Conservation (phyloP, 1,140 invertebrate species). For the Hylaeus volcanicus region DNA sequence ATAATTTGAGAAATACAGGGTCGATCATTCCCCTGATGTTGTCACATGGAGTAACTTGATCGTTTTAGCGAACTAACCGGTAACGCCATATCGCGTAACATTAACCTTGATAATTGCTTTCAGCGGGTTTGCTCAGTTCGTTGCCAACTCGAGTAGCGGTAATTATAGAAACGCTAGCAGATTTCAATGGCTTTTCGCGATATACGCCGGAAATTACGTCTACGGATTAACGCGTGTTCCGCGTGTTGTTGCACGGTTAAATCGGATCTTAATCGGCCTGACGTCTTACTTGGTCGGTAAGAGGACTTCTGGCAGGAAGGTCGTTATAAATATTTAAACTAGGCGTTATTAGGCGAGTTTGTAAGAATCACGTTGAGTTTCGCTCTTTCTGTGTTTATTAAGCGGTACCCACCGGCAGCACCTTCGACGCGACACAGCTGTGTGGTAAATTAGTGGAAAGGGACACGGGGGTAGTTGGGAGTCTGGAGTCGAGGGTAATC, state of each 20-base stretch:
- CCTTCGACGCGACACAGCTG: slow-evolving; percentile 56
- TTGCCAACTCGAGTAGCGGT: slow-evolving; percentile 19
- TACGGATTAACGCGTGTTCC: slow-evolving; percentile 6
- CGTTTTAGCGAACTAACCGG: slow-evolving; percentile 7
- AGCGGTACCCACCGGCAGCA: slow-evolving; percentile 39
- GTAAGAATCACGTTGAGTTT: slow-evolving; percentile 42
- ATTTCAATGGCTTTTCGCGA: slow-evolving; percentile 38
- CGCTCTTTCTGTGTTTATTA: slow-evolving; percentile 53
- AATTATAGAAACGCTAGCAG: slow-evolving; percentile 43
- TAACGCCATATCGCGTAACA: slow-evolving; percentile 24
- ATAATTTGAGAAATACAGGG: too few relatives aligned
- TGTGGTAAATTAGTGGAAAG: slow-evolving; percentile 66
- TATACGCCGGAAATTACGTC: slow-evolving; percentile 17
- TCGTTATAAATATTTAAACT: slow-evolving; percentile 15
- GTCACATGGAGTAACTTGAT: slow-evolving; percentile 30
- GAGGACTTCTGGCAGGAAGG: slow-evolving; percentile 34
- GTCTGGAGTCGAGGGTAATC: slow-evolving; percentile 59
- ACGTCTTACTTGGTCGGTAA: slow-evolving; percentile 42
- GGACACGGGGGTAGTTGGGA: slow-evolving; percentile 15
- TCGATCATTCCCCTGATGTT: not conserved
- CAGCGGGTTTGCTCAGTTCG: slow-evolving; percentile 21
- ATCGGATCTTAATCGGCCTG: slow-evolving; percentile 41
- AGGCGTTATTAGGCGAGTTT: slow-evolving; percentile 28
- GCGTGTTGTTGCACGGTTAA: slow-evolving; percentile 8
- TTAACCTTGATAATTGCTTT: slow-evolving; percentile 51